phyloP scores from a whole-genome alignment of 2,888 invertebrate genomes.

The Poecilus cupreus region DNA sequence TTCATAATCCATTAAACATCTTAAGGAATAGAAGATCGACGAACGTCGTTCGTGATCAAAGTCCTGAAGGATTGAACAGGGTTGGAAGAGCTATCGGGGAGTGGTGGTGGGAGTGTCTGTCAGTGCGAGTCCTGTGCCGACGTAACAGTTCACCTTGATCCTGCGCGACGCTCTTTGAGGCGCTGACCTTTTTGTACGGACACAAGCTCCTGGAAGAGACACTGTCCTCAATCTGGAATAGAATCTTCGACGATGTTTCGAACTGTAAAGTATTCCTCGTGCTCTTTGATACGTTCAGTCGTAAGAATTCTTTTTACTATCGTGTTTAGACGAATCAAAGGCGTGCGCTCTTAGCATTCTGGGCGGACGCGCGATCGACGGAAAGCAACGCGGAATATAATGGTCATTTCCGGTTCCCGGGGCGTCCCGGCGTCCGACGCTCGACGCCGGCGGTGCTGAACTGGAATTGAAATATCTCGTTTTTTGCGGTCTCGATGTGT shows the following conservation, averaged over 20 bases:
- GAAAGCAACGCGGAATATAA: conserved; percentile 52
- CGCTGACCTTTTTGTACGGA: conserved; percentile 52
- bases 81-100: not conserved
- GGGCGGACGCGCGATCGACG: conserved; percentile 31
- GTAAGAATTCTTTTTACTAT: conserved; percentile 51
- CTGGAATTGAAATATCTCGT: conserved; percentile 44
- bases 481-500: conserved; percentile 49
- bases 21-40: conserved; percentile 9
- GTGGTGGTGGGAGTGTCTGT: not conserved
- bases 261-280: conserved; percentile 42
- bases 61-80: not conserved
- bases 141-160: conserved; percentile 48
- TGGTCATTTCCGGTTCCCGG: conserved; percentile 52
- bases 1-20: conserved; percentile 20
- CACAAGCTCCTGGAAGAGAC: conserved; percentile 53
- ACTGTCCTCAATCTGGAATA: conserved; percentile 56
- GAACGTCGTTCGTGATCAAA: conserved; percentile 3
- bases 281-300: conserved; percentile 52
- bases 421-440: conserved; percentile 6
- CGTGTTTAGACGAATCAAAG: conserved; percentile 56
- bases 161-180: conserved; percentile 43
- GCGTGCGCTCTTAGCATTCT: conserved; percentile 45
- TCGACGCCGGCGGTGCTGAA: not conserved
- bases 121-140: not conserved
- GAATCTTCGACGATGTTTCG: conserved; percentile 55